Evolutionary conservation across 2,797 vertebrate species (phyloP), one percentile per base, ranked within the genome.

Genomic region (Catostomus latipinnis): DNA sequence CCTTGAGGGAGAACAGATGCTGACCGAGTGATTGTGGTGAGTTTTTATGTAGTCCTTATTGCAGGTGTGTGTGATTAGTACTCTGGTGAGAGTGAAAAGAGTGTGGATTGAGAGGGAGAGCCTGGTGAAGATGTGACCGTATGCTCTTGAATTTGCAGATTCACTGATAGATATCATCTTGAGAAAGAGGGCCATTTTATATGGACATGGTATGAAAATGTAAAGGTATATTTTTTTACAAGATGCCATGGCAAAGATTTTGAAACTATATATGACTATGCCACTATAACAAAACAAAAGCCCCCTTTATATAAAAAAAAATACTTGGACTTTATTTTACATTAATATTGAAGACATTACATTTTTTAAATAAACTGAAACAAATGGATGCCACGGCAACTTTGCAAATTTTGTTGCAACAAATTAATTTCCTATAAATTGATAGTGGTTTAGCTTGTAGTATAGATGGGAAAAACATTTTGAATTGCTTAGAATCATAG

Each of bases 101-200:
- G 34, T 34, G 34, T 34, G 34, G 34, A 34, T 34, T 34, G 34
- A 3, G 34, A 34, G 34, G 34, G 34, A 34, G 34, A 34, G 34
- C 4, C 34, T 4, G 4, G 34, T 34, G 34, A 34, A 34, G 3
- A 34, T 34, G 34, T 34, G 34, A 34, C 34, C 2, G 34, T 34
- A 34, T 93, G 94, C 91, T 94, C 90, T 94, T 94, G 93, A 94
- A 94, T 95, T 94, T 87, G 93, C 93, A 94, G 93, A 95, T 94
- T 95, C 93, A 93, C 94, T 95, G 92, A 92, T 94, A 94, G 93
- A 93, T 94, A 93, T 94, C 93, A 93, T 94, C 94, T 94, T 94
- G 92, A 94, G 91, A 95, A 95, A 94, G 93, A 94, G 91, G 92
- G 93, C 91, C 92, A 93, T 94, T 91, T 93, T 95, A 91, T 94